Conservation (phyloP, 2,113 vertebrate genomes). For the Phainopepla nitens region DNA sequence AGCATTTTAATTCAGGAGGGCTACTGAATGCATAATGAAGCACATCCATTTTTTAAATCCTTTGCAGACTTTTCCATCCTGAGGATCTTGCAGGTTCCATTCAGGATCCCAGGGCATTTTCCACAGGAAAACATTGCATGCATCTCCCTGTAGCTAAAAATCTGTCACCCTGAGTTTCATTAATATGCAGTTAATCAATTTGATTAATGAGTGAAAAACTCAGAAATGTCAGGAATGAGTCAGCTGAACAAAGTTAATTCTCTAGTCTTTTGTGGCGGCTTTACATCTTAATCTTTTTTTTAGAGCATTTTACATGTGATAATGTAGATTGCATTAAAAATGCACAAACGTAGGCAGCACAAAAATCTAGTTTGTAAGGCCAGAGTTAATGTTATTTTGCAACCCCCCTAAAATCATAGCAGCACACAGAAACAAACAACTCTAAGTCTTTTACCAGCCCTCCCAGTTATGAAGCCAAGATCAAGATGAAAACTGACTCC, state of each 20-base stretch:
- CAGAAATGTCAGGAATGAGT: not conserved
- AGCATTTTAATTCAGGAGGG: not conserved
- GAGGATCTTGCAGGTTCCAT: not conserved
- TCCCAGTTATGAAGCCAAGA: not conserved
- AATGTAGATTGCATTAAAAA: not conserved
- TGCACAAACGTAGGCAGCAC: not conserved
- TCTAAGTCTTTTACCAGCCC: not conserved
- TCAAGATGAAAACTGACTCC: not conserved
- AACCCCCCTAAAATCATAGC: not conserved
- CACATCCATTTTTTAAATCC: not conserved
- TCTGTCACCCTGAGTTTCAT: not conserved
- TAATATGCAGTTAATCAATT: not conserved
- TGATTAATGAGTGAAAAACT: not conserved
- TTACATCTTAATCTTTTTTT: not conserved
- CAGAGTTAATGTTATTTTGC: not conserved
- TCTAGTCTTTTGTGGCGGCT: not conserved
- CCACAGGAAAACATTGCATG: not conserved
- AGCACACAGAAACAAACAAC: not conserved
- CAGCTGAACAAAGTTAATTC: not conserved
- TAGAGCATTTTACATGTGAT: not conserved
- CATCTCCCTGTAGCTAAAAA: not conserved
- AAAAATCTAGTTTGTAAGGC: not conserved
- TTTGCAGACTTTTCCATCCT: not conserved
- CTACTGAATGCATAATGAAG: not conserved
- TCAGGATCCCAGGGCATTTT: not conserved